Base-by-base conservation (phyloP, 2,888 invertebrate species). In the Aplocera efformata region DNA sequence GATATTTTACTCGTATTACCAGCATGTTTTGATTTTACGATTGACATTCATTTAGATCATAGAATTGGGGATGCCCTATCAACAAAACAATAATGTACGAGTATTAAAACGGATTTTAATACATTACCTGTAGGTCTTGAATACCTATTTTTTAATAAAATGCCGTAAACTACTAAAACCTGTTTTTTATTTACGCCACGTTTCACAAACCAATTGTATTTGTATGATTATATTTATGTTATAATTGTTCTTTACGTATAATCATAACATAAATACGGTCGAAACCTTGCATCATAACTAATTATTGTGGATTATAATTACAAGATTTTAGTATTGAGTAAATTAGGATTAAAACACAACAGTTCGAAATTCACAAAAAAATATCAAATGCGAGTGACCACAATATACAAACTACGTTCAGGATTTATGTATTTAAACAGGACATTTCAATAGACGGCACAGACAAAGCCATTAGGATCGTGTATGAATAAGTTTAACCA, bases 91-190 rank as follows among this genome's bases (percentile, higher is more conserved):
- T 48, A 50, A 32, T 36, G n/a, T n/a, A n/a, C n/a, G n/a, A n/a
- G 38, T 33, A 33, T 53, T 55, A 43, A 50, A 52, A 62, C 58
- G 58, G 61, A 72, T 74, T 77, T 79, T 83, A 71, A 74, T 82
- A n/a, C 13, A 3, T 85, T 75, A 80, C 84, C 76, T 82, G 79
- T 77, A 73, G 74, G 72, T 79, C 79, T 79, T 78, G 74, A 73
- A 79, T 72, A 80, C 74, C 72, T 84, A 85, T 86, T 86, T 79
- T 72, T 84, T 77, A 84, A 82, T 82, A 84, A 84, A 85, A 83
- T 77, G 72, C 82, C 68, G 71, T 75, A 72, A 81, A 83, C 63
- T 68, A 77, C 67, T 70, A 64, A 63, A 27, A 30, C 21, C 7
- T 42, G 28, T 36, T 36, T 46, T 75, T 72, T 67, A 51, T 61